phyloP scores from a whole-genome alignment of 2,888 invertebrate genomes.

The Ypsolopha scabrella region DNA sequence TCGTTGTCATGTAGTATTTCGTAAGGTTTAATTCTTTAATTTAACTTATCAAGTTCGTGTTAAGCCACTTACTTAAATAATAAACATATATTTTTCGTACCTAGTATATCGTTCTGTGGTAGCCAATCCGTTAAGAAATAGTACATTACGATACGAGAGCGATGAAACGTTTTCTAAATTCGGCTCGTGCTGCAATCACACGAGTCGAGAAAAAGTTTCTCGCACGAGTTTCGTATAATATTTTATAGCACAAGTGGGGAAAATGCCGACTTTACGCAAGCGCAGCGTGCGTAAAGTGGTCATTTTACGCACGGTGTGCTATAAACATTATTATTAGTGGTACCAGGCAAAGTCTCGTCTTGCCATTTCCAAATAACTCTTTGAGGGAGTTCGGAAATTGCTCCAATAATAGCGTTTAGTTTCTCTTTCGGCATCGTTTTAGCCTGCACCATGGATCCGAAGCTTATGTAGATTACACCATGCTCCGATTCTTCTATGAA shows the following conservation, averaged over 20 bases:
- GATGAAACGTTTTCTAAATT: no score
- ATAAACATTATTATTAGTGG: constrained; percentile 75
- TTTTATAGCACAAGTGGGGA: no score
- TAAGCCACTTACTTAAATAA: background rate
- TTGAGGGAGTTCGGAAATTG: constrained; percentile 69
- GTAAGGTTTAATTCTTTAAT: no score
- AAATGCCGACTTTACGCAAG: no score
- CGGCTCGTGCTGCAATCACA: no score
- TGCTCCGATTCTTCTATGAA: constrained; percentile 74
- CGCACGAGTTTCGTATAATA: no score
- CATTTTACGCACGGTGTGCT: no score
- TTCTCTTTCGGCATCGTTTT: constrained; percentile 73
- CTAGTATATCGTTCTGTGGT: constrained; percentile 79
- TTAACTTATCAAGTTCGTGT: no score
- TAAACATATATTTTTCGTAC: constrained; percentile 33
- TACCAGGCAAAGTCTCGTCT: constrained; percentile 60
- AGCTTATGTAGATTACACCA: constrained; percentile 81
- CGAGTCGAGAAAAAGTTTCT: no score
- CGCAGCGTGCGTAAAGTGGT: no score
- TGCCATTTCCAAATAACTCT: constrained; percentile 87
- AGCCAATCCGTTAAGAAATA: constrained; percentile 75
- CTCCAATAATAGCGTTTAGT: constrained; percentile 68
- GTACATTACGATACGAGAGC: no score
- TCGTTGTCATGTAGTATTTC: no score
- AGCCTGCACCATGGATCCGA: constrained; percentile 80